A percentile compares a stretch with the other conserved stretches of the same genome.
Evolutionary conservation across 2,888 invertebrate genomes (phyloP).

Genomic region (Meghimatium bilineatum): DNA sequence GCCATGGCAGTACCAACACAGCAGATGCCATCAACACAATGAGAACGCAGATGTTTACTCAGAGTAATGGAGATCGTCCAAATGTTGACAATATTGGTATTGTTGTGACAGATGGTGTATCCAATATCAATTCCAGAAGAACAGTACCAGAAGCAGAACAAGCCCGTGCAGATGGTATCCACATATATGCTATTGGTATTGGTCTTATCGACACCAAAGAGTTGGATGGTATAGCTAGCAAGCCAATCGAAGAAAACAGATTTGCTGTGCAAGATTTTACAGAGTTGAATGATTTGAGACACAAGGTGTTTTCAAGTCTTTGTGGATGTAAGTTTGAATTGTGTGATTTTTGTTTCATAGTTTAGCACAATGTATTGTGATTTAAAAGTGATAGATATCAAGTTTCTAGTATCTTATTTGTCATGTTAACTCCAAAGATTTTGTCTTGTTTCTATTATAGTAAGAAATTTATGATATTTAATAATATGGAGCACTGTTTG

Average conservation of each 20-base stretch:
- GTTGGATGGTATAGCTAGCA: conserved; percentile 63
- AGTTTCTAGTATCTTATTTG: too few relatives aligned
- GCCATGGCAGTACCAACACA: conserved; percentile 65
- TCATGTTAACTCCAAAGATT: too few relatives aligned
- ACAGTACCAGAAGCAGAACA: conserved; percentile 66
- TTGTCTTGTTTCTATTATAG: too few relatives aligned
- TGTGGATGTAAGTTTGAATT: conserved; percentile 49
- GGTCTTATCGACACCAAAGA: conserved; percentile 62
- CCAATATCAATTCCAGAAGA: conserved; percentile 69
- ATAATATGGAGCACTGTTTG: too few relatives aligned
- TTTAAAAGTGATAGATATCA: too few relatives aligned
- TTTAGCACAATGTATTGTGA: too few relatives aligned
- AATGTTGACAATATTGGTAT: conserved; percentile 66
- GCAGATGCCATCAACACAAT: conserved; percentile 60
- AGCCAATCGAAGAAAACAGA: conserved; percentile 61
- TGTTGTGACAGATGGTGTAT: conserved; percentile 71
- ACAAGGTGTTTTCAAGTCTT: conserved; percentile 56
- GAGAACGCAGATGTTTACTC: conserved; percentile 56
- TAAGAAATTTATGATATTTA: too few relatives aligned
- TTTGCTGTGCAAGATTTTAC: conserved; percentile 60
- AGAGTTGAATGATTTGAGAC: conserved; percentile 55
- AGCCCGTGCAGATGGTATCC: conserved; percentile 57
- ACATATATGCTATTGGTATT: conserved; percentile 61
- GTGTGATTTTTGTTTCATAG: too few relatives aligned
- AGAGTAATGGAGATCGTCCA: conserved; percentile 63